Conservation (phyloP, 2,113 vertebrate species). For the Lagopus muta region DNA sequence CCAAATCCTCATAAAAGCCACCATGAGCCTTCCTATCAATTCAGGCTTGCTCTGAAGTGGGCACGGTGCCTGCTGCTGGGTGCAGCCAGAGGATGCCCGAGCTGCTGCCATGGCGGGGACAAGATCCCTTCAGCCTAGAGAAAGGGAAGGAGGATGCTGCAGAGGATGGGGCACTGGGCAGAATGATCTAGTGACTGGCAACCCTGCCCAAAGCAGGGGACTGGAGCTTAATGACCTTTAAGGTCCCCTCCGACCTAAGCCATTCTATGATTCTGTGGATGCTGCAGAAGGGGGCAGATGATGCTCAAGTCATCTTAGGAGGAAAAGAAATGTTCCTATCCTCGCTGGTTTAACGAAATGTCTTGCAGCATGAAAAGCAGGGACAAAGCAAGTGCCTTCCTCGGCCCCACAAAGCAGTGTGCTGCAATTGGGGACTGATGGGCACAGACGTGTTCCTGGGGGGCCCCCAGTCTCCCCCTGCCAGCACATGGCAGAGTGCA, state of each 20-base stretch:
- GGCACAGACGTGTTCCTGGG: accelerated
- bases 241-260: too few relatives aligned
- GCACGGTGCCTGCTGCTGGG: background rate
- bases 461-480: background rate
- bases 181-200: too few relatives aligned
- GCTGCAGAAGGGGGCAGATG: background rate
- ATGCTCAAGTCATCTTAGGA: background rate
- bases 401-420: background rate
- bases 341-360: background rate
- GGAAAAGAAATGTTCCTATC: background rate
- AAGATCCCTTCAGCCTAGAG: background rate
- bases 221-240: too few relatives aligned
- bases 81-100: accelerated
- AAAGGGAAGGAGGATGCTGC: background rate
- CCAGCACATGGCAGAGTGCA: accelerated
- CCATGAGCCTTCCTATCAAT: background rate
- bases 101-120: background rate
- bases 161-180: too few relatives aligned
- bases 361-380: background rate
- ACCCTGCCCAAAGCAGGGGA: too few relatives aligned
- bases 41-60: background rate
- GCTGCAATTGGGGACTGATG: background rate
- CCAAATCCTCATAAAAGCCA: conserved; percentile 36
- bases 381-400: background rate
- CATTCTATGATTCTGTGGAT: background rate